phyloP scores from a whole-genome alignment of 2,888 invertebrate species.

The Pocota personata region DNA sequence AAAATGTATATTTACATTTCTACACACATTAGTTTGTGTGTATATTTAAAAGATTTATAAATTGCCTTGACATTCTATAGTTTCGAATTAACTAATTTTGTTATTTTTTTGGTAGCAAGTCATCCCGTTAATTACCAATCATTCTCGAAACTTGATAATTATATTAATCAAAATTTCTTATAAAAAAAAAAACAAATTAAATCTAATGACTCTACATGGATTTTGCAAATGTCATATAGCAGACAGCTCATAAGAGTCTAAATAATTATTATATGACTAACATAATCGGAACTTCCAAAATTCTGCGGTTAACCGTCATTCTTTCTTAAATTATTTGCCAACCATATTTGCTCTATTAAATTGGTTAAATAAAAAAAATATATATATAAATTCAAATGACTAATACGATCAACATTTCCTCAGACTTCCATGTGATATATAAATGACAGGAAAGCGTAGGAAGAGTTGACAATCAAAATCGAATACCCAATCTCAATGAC shows the following conservation, averaged over 20 bases:
- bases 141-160: constrained; percentile 1
- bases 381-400: constrained; percentile 18
- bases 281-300: constrained; percentile 12
- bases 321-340: background rate
- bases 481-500: constrained; percentile 27
- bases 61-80: constrained; percentile 14
- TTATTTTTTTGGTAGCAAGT: background rate
- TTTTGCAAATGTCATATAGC: background rate
- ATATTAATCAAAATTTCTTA: background rate
- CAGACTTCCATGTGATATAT: background rate
- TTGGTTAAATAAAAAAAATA: background rate
- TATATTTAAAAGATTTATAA: too few relatives aligned
- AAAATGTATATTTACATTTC: too few relatives aligned
- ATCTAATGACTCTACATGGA: background rate
- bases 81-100: background rate
- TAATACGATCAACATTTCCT: constrained; percentile 17
- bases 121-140: constrained; percentile 10
- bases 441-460: constrained; percentile 41
- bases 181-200: background rate
- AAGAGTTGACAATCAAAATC: constrained; percentile 21
- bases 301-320: background rate
- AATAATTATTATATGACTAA: constrained; percentile 22
- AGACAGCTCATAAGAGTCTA: background rate
- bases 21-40: too few relatives aligned
- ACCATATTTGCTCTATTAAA: background rate